These are phyloP conservation scores for Sisor rabdophorus DNA, from an alignment of 2,113 vertebrate species.

Conservation along the genomic window DNA sequence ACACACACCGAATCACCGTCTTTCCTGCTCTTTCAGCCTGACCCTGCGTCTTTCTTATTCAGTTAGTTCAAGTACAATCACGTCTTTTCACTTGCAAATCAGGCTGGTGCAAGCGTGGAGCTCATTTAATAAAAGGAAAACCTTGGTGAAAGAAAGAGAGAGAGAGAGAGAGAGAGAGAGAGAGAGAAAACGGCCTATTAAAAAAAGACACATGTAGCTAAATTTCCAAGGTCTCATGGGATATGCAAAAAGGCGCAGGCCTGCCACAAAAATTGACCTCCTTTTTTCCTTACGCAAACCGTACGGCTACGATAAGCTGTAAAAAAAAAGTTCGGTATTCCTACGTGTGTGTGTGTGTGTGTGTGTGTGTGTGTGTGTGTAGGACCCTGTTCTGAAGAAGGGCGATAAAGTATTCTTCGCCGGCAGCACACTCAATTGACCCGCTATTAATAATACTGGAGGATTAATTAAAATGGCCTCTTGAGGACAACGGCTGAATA, in stretches of 20 bases:
- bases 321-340: constrained; percentile 44
- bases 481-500: constrained; percentile 52
- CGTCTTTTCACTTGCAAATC: constrained; percentile 74
- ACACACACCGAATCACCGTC: constrained; percentile 43
- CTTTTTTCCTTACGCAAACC: constrained; percentile 67
- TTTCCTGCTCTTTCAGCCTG: constrained; percentile 43
- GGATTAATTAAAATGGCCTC: constrained; percentile 55
- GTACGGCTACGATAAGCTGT: constrained; percentile 59
- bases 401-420: constrained; percentile 57
- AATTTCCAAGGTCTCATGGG: constrained; percentile 69
- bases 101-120: constrained; percentile 59
- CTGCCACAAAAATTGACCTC: constrained; percentile 64
- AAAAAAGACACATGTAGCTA: constrained; percentile 72
- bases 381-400: constrained; percentile 46
- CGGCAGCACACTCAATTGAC: constrained; percentile 52
- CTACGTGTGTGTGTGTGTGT: no score
- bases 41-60: constrained; percentile 67
- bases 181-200: constrained; percentile 59
- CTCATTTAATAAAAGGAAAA: constrained; percentile 58
- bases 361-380: constrained; percentile 43
- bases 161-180: no score
- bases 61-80: constrained; percentile 69
- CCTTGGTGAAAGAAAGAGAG: no score
- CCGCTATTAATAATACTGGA: constrained; percentile 52
- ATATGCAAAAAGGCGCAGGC: constrained; percentile 67